phyloP scores from a whole-genome alignment of 2,113 vertebrate genomes.

The Onychostruthus taczanowskii region DNA sequence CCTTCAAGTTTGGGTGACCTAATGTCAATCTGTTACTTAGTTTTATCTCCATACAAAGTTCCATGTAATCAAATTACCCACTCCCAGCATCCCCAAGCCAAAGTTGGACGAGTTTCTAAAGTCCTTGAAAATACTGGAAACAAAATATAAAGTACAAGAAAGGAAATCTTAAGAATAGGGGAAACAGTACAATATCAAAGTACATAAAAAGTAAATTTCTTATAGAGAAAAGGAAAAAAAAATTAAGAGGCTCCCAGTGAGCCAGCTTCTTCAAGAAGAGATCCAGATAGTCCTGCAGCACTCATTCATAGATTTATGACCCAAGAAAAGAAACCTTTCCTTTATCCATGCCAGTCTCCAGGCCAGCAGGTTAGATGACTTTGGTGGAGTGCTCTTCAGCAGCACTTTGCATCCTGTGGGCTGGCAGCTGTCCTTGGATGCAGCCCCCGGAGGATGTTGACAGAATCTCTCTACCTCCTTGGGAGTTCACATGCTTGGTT shows the following conservation, averaged over 20 bases:
- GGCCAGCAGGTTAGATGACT: not conserved
- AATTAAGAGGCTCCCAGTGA: not conserved
- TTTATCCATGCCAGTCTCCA: not conserved
- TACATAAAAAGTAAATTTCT: not conserved
- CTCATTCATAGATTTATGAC: not conserved
- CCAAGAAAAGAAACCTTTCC: not conserved
- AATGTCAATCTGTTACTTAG: not conserved
- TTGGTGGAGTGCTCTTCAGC: not conserved
- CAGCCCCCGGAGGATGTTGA: not conserved
- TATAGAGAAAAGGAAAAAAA: not conserved
- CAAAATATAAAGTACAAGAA: not conserved
- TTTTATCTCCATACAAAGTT: not conserved
- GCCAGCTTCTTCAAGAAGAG: not conserved
- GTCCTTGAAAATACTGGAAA: not conserved
- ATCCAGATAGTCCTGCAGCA: not conserved
- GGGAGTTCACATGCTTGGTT: fast-evolving
- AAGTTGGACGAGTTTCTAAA: not conserved
- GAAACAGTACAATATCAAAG: not conserved
- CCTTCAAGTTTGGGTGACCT: not conserved
- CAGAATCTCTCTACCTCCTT: not conserved
- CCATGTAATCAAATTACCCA: not conserved
- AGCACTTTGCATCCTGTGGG: not conserved
- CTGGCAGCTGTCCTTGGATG: not conserved
- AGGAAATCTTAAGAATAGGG: not conserved
- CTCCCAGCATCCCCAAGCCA: not conserved